Conservation (phyloP, 2,888 invertebrate species). For the Hypena proboscidalis region DNA sequence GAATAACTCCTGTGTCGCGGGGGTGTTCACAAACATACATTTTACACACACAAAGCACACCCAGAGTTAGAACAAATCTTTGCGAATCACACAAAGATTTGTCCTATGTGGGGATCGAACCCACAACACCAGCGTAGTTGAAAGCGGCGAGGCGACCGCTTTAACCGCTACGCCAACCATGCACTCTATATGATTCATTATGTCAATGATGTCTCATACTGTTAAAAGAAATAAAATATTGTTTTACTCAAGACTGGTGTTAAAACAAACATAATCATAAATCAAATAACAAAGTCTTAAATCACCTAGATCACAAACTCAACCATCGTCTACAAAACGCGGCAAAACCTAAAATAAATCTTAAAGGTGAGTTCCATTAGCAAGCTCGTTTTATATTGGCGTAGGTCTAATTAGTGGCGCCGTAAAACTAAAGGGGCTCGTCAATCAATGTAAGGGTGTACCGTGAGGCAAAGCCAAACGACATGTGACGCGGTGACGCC, state of each 20-base stretch:
- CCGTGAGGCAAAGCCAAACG: slow-evolving; percentile 56
- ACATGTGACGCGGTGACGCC: slow-evolving; percentile 29
- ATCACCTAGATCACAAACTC: neutral
- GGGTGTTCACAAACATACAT: too few relatives aligned
- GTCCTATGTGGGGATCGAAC: too few relatives aligned
- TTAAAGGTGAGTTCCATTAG: slow-evolving; percentile 37
- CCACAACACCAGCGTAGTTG: too few relatives aligned
- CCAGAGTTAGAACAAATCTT: too few relatives aligned
- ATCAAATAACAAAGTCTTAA: neutral
- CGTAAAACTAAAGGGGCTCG: slow-evolving; percentile 73
- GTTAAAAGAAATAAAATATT: too few relatives aligned
- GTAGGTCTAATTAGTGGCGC: slow-evolving; percentile 74
- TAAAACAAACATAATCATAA: neutral
- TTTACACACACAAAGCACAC: too few relatives aligned
- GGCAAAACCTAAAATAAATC: slow-evolving; percentile 16
- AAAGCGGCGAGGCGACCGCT: too few relatives aligned
- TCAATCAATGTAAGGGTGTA: slow-evolving; percentile 72
- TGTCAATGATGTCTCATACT: too few relatives aligned
- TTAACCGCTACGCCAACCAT: too few relatives aligned
- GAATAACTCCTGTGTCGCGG: too few relatives aligned
- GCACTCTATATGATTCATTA: too few relatives aligned
- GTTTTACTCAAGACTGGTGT: neutral
- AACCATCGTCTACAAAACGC: slow-evolving; percentile 2
- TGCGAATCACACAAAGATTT: too few relatives aligned
- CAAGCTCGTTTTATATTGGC: slow-evolving; percentile 58